A percentile compares a stretch with the other conserved stretches of the same genome.
phyloP scores from a whole-genome alignment of 2,113 vertebrate genomes.

The Chloroceryle aenea region DNA sequence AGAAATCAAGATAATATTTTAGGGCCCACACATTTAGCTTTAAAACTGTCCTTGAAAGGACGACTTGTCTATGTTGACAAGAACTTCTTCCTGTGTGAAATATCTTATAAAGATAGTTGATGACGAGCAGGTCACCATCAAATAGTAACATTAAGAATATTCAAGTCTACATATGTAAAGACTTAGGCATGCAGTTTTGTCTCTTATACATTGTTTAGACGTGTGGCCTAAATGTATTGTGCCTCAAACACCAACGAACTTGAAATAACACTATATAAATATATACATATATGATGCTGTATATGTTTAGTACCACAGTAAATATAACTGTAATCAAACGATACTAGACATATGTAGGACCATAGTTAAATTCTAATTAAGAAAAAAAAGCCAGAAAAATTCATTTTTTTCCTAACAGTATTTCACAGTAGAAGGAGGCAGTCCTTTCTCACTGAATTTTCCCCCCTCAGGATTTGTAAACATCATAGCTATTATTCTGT shows the following conservation, averaged over 20 bases:
- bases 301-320: constrained; percentile 73
- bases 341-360: constrained; percentile 69
- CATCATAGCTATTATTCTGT: constrained; percentile 73
- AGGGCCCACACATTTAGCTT: constrained; percentile 63
- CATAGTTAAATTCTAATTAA: constrained; percentile 68
- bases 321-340: constrained; percentile 64
- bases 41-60: constrained; percentile 59
- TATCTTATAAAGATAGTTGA: constrained; percentile 83
- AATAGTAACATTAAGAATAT: constrained; percentile 76
- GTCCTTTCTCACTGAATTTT: constrained; percentile 59
- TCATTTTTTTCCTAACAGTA: constrained; percentile 48
- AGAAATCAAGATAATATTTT: constrained; percentile 64
- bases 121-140: constrained; percentile 76
- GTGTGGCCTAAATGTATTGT: constrained; percentile 74
- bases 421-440: constrained; percentile 75
- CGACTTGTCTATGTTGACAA: constrained; percentile 71
- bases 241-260: constrained; percentile 76
- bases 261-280: constrained; percentile 67
- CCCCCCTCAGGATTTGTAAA: constrained; percentile 78
- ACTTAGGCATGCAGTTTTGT: constrained; percentile 69
- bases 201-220: constrained; percentile 73
- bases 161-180: constrained; percentile 74
- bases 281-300: constrained; percentile 64
- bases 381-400: constrained; percentile 52
- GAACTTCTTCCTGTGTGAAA: constrained; percentile 69